These are phyloP conservation scores for Zonotrichia albicollis DNA, from an alignment of 2,797 vertebrate species.

Conservation along the genomic window DNA sequence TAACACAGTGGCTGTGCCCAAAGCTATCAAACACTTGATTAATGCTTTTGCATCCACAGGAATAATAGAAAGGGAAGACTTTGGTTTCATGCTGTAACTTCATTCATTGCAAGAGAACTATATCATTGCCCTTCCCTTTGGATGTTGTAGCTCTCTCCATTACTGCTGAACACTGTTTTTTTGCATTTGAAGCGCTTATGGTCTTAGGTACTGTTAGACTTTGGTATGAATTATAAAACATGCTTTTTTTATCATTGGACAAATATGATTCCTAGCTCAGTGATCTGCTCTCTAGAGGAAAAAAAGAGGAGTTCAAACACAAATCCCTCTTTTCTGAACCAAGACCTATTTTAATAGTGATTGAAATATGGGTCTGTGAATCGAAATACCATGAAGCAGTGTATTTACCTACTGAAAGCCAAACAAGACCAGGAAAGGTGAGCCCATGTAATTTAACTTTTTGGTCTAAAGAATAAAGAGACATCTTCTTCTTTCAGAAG, in stretches of 20 bases:
- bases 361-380: neutral
- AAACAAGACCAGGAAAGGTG: neutral
- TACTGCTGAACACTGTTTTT: neutral
- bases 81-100: neutral
- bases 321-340: neutral
- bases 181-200: neutral
- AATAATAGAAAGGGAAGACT: neutral
- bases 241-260: neutral
- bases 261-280: neutral
- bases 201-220: neutral
- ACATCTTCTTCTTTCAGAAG: neutral
- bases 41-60: neutral
- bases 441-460: neutral
- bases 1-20: neutral
- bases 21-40: slow-evolving; percentile 20
- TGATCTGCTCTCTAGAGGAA: neutral
- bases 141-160: neutral
- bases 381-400: rapidly evolving
- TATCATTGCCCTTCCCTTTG: neutral
- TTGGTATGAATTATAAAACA: neutral
- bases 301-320: neutral
- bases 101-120: neutral
- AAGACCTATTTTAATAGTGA: neutral
- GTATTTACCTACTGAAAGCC: neutral
- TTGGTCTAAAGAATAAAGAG: neutral